Conservation (phyloP, 2,797 vertebrate species). For the Rhynchotus rufescens region DNA sequence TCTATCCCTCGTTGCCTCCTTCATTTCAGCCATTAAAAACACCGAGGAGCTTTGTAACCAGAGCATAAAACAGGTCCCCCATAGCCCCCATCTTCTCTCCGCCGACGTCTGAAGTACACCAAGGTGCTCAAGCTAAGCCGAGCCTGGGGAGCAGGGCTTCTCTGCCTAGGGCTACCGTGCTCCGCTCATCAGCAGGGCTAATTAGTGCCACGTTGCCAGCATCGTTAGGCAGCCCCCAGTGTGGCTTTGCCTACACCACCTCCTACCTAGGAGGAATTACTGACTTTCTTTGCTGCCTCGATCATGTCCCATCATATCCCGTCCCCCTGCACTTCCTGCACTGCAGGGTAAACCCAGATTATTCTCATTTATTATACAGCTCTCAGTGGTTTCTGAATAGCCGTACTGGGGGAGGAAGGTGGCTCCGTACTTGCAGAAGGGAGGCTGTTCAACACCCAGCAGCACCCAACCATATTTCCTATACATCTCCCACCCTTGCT, state of each 20-base stretch:
- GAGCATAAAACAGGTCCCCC: no score
- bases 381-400: not conserved
- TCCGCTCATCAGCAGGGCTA: not conserved
- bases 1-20: not conserved
- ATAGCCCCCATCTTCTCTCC: not conserved
- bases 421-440: not conserved
- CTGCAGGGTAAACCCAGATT: not conserved
- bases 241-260: not conserved
- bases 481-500: rapidly evolving
- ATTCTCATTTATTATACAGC: not conserved
- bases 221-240: not conserved
- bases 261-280: not conserved
- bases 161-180: rapidly evolving
- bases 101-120: not conserved
- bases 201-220: not conserved
- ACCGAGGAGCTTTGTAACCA: not conserved
- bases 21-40: not conserved
- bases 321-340: not conserved
- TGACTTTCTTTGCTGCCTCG: not conserved
- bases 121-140: rapidly evolving
- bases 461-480: not conserved
- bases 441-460: not conserved
- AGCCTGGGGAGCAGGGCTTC: not conserved
- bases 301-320: no score
- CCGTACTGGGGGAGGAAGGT: not conserved